A percentile compares a stretch with the other conserved stretches of the same genome.
phyloP scores from a whole-genome alignment of 2,888 invertebrate genomes.

The Heteropelma amictum region DNA sequence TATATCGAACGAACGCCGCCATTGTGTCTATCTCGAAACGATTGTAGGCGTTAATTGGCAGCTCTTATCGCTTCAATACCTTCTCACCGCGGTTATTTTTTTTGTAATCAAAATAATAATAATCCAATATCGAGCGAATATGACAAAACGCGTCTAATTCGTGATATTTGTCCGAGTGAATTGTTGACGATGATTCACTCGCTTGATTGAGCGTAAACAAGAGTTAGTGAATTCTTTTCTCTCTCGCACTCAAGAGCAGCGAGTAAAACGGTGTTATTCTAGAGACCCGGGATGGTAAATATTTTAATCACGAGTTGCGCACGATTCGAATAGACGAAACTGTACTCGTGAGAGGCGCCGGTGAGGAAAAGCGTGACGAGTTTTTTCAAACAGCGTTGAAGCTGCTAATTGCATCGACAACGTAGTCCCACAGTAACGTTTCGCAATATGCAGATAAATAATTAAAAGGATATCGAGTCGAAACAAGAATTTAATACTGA shows the following conservation, averaged over 20 bases:
- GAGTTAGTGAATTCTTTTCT: neutral
- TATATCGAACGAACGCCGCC: slow-evolving; percentile 13
- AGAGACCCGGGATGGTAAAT: slow-evolving; percentile 23
- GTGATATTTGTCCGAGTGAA: neutral
- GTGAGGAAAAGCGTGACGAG: neutral
- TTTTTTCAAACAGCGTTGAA: no score
- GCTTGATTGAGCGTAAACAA: slow-evolving; percentile 8
- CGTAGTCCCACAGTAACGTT: no score
- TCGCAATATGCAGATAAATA: no score
- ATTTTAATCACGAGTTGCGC: slow-evolving; percentile 21
- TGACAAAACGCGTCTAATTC: no score
- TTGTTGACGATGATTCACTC: neutral
- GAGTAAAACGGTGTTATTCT: slow-evolving; percentile 17
- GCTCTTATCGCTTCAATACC: neutral
- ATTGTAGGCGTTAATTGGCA: neutral
- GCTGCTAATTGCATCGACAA: no score
- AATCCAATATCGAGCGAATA: neutral
- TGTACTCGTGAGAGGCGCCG: slow-evolving; percentile 21
- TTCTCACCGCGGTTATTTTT: no score
- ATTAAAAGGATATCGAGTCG: no score
- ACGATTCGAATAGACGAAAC: slow-evolving; percentile 19
- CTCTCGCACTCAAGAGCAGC: slow-evolving; percentile 5
- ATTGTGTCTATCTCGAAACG: neutral
- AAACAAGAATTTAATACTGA: no score
- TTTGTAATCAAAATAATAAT: neutral